These are phyloP conservation scores for Labroides dimidiatus DNA, from an alignment of 2,797 vertebrate species.

Conservation along the genomic window DNA sequence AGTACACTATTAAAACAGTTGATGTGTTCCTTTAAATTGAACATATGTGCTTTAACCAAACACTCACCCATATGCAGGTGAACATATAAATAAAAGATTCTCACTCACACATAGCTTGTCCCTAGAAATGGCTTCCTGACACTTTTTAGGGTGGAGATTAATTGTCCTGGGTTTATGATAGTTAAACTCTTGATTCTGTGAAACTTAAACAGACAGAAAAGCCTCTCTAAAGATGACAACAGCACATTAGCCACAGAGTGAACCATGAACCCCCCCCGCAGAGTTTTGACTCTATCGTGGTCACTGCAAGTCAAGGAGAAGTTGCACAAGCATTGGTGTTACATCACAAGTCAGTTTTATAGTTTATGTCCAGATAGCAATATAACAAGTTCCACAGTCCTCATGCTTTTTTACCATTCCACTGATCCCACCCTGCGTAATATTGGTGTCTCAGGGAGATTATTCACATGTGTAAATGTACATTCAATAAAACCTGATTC, in stretches of 20 bases:
- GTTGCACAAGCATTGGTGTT: conserved; percentile 69
- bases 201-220: conserved; percentile 85
- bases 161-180: conserved; percentile 81
- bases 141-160: conserved; percentile 79
- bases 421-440: no score
- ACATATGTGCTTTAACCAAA: conserved; percentile 27
- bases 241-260: conserved; percentile 81
- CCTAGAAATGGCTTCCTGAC: conserved; percentile 62
- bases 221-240: conserved; percentile 84
- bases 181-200: conserved; percentile 83
- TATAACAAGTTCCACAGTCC: no score
- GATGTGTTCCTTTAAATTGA: no score
- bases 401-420: no score
- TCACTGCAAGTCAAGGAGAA: conserved; percentile 63
- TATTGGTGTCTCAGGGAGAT: no score
- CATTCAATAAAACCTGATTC: no score
- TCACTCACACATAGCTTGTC: conserved; percentile 34
- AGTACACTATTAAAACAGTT: conserved; percentile 15
- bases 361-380: no score
- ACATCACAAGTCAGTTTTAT: conserved; percentile 56
- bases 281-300: conserved; percentile 77
- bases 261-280: conserved; percentile 88
- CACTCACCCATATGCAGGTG: no score
- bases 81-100: no score
- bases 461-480: no score